A percentile compares a stretch with the other conserved stretches of the same genome.
Conservation (phyloP, 2,888 invertebrate species). For the Venustoraphidia nigricollis region DNA sequence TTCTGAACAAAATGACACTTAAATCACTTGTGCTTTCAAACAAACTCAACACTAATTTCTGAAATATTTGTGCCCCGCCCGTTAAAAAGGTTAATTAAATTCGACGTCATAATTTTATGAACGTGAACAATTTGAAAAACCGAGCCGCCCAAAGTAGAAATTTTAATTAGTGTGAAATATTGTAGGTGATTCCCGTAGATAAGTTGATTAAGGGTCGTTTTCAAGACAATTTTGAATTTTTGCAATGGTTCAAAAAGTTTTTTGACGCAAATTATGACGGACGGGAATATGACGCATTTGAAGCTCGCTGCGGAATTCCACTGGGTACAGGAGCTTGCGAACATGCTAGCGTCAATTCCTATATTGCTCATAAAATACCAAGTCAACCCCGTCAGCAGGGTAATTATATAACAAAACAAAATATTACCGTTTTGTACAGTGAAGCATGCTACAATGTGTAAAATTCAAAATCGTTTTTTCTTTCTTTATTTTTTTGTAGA, state of each 20-base stretch:
- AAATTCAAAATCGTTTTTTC: too few species aligned
- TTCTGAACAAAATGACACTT: too few species aligned
- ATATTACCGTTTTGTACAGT: slow-evolving; percentile 6
- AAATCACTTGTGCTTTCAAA: too few species aligned
- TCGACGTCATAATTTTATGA: too few species aligned
- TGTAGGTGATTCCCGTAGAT: slow-evolving; percentile 97
- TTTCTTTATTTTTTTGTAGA: too few species aligned
- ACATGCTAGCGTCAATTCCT: slow-evolving; percentile 1
- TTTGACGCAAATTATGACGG: slow-evolving; percentile 99
- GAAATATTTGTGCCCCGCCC: too few species aligned
- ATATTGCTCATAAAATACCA: neutral
- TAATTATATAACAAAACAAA: slow-evolving; percentile 24
- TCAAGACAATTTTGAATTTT: slow-evolving; percentile 99
- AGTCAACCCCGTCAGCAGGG: slow-evolving; percentile 3
- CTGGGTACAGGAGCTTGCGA: slow-evolving; percentile 51
- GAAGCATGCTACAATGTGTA: too few species aligned
- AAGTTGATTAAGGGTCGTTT: slow-evolving; percentile 97
- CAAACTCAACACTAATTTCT: too few species aligned
- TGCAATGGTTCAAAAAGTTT: slow-evolving; percentile 99
- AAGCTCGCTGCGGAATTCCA: slow-evolving; percentile 68
- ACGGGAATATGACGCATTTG: slow-evolving; percentile 85
- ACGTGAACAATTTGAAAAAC: too few species aligned
- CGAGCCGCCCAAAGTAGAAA: too few species aligned
- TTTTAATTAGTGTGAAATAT: slow-evolving; percentile 9
- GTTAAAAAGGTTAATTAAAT: too few species aligned